Percentiles rank a stretch among this genome's conserved stretches.
Conservation (phyloP, 2,113 vertebrate genomes). For the Manacus vitellinus region DNA sequence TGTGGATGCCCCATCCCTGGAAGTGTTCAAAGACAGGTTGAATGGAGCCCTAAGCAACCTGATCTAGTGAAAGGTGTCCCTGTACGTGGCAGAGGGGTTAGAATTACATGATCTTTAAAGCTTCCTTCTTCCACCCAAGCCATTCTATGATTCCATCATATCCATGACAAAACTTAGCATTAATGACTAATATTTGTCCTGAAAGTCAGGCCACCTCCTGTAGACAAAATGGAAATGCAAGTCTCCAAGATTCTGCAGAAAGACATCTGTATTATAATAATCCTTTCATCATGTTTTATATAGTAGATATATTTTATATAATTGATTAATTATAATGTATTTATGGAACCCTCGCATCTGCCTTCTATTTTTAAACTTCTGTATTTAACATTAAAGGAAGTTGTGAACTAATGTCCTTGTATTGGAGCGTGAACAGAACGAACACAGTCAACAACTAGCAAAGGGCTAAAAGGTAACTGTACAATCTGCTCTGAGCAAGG, state of each 20-base stretch:
- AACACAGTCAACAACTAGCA: constrained; percentile 6
- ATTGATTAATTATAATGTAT: not conserved
- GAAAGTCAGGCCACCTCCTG: not conserved
- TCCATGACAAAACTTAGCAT: not conserved
- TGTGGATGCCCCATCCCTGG: not conserved
- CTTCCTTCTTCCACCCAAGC: not conserved
- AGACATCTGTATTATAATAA: not conserved
- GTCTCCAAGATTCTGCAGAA: not conserved
- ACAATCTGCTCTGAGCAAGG: constrained; percentile 44
- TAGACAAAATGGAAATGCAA: not conserved
- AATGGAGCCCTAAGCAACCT: not conserved
- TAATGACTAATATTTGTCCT: not conserved
- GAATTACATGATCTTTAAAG: not conserved
- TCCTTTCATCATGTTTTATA: not conserved
- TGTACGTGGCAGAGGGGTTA: not conserved
- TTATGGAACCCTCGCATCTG: not conserved
- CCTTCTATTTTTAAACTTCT: not conserved
- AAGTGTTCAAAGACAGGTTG: not conserved
- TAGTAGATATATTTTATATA: not conserved
- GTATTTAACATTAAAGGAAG: not conserved
- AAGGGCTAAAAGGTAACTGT: constrained; percentile 40
- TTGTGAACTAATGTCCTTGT: not conserved
- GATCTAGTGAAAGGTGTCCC: not conserved
- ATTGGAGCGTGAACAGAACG: not conserved
- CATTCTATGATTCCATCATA: not conserved